phyloP scores from a whole-genome alignment of 2,113 vertebrate genomes.

The Engraulis encrasicolus region DNA sequence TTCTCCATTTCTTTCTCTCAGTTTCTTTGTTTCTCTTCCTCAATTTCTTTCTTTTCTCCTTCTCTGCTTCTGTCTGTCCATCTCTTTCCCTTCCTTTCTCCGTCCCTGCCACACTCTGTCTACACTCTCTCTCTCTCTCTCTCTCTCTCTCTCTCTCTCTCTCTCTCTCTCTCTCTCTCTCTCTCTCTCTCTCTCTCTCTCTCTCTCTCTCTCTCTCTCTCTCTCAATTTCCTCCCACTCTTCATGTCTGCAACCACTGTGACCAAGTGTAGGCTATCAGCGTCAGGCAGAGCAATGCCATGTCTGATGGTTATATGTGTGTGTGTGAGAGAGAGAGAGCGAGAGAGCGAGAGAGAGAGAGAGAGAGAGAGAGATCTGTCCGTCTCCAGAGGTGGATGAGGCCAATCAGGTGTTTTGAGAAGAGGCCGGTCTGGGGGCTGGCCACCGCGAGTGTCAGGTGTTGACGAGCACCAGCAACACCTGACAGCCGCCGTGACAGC shows the following conservation, averaged over 20 bases:
- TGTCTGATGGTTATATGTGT: too few relatives aligned
- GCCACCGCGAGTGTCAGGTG: not conserved
- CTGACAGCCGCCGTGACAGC: not conserved
- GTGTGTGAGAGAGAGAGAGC: too few relatives aligned
- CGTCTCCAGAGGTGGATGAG: not conserved
- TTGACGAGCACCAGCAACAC: not conserved
- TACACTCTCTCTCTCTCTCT: too few relatives aligned
- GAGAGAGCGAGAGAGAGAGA: too few relatives aligned
- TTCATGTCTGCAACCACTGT: not conserved
- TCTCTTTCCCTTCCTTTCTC: not conserved
- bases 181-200: not conserved
- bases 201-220: not conserved
- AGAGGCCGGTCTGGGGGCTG: not conserved
- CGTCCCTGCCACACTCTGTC: not conserved
- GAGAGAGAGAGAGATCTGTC: not conserved
- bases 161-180: too few relatives aligned
- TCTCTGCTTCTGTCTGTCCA: not conserved
- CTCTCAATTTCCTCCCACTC: not conserved
- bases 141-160: too few relatives aligned
- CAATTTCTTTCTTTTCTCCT: not conserved
- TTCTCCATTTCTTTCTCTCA: too few relatives aligned
- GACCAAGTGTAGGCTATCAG: not conserved
- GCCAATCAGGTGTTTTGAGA: not conserved
- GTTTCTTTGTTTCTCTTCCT: too few relatives aligned
- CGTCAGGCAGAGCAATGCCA: not conserved